Evolutionary conservation across 2,797 vertebrate species (phyloP).

Genomic region (Girardinus metallicus): DNA sequence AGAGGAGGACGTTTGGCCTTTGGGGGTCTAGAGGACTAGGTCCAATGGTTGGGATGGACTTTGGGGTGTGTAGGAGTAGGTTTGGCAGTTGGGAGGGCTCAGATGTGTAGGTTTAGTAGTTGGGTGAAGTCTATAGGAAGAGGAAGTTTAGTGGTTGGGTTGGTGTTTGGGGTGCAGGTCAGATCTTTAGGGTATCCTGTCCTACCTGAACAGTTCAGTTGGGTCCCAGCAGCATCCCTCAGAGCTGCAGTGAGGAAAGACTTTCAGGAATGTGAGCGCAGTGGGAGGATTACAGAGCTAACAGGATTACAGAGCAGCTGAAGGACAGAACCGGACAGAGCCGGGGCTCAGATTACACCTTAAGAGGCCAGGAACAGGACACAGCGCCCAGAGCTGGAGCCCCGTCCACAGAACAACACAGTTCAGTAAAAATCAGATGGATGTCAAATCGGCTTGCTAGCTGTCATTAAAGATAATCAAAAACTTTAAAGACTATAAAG

Average conservation of each 20-base stretch:
- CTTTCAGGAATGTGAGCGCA: constrained; percentile 24
- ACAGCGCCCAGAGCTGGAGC: background rate
- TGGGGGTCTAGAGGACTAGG: background rate
- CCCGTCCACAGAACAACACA: background rate
- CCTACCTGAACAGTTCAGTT: constrained; percentile 62
- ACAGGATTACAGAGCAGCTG: constrained; percentile 63
- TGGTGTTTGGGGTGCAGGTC: constrained; percentile 7
- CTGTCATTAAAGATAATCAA: background rate
- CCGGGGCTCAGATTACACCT: constrained; percentile 16
- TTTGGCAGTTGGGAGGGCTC: background rate
- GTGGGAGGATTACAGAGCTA: constrained; percentile 58
- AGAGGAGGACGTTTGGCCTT: background rate
- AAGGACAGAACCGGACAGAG: constrained; percentile 28
- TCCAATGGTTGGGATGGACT: background rate
- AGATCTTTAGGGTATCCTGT: background rate
- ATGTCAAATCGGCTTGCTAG: background rate
- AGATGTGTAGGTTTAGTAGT: too few species aligned
- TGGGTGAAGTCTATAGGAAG: background rate
- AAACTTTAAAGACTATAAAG: background rate
- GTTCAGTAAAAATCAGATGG: background rate
- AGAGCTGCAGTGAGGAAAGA: constrained; percentile 25
- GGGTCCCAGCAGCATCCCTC: constrained; percentile 56
- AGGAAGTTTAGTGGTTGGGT: background rate
- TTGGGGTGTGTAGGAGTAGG: background rate
- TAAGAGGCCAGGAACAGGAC: constrained; percentile 11